Conservation (phyloP, 1,140 invertebrate species). For the Neuroterus valhalla region DNA sequence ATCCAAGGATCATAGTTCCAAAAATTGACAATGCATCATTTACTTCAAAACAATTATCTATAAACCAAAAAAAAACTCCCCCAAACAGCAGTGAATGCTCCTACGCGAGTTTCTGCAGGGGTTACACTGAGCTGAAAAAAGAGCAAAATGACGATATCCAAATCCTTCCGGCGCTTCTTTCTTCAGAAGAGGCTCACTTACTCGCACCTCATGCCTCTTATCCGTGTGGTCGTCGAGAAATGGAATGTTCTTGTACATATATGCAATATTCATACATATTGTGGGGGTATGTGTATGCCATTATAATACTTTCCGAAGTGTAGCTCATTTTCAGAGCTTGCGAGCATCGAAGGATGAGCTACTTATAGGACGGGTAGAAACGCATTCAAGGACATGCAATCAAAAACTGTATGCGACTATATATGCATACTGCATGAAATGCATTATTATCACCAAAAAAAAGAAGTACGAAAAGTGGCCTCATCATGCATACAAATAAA, state of each 20-base stretch:
- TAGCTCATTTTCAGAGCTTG: conserved; percentile 42
- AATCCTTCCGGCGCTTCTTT: conserved; percentile 13
- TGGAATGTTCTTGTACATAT: neutral
- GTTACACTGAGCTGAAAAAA: neutral
- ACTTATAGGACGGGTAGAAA: conserved; percentile 65
- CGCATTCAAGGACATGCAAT: conserved; percentile 64
- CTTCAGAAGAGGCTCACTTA: conserved; percentile 14
- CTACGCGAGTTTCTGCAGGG: neutral
- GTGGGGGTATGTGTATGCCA: neutral
- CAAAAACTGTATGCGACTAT: conserved; percentile 53
- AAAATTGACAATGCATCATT: too few relatives aligned
- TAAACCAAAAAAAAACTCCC: too few relatives aligned
- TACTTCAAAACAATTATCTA: too few relatives aligned
- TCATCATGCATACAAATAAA: conserved; percentile 48
- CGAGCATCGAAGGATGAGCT: conserved; percentile 62
- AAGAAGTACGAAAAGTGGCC: too few relatives aligned
- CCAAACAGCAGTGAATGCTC: too few relatives aligned
- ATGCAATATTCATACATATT: neutral
- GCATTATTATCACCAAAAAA: too few relatives aligned
- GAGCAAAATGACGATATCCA: conserved; percentile 23
- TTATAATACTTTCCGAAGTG: neutral
- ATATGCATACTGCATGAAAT: conserved; percentile 31
- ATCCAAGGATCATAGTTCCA: too few relatives aligned
- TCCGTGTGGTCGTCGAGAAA: conserved; percentile 7
- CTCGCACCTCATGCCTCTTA: conserved; percentile 9